Conservation (phyloP, 1,140 invertebrate species). For the Anthonomus grandis region DNA sequence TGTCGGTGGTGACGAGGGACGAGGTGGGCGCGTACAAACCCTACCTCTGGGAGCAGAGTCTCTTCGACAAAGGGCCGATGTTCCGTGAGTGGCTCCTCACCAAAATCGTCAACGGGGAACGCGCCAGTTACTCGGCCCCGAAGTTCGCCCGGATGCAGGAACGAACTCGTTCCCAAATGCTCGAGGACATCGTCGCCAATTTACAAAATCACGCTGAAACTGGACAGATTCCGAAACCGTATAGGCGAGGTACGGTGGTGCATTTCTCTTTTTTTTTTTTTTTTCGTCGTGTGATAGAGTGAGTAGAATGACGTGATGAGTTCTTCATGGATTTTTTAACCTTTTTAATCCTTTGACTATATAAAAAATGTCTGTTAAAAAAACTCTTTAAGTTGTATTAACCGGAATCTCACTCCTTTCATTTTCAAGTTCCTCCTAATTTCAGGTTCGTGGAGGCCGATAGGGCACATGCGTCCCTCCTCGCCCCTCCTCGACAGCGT, state of each 20-base stretch:
- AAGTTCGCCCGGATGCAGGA: conserved; percentile 96
- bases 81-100: conserved; percentile 91
- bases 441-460: conserved; percentile 85
- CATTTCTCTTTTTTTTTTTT: too few relatives aligned
- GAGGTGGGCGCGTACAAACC: conserved; percentile 98
- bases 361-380: too few relatives aligned
- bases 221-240: conserved; percentile 93
- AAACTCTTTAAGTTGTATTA: too few relatives aligned
- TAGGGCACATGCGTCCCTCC: conserved; percentile 91
- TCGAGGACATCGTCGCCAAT: conserved; percentile 92
- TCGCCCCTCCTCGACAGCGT: conserved; percentile 90
- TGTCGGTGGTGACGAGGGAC: conserved; percentile 91
- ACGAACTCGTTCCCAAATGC: conserved; percentile 85
- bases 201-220: conserved; percentile 91
- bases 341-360: too few relatives aligned
- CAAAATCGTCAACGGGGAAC: conserved; percentile 96
- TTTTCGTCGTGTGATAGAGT: too few relatives aligned
- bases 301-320: too few relatives aligned
- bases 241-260: conserved; percentile 66
- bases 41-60: conserved; percentile 88
- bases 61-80: conserved; percentile 89
- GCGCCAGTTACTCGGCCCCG: conserved; percentile 93
- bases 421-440: background rate
- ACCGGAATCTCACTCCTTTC: too few relatives aligned
- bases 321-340: too few relatives aligned